These are phyloP conservation scores for Drosophila miranda DNA, from an alignment of 1,140 invertebrate genomes.

Conservation along the genomic window DNA sequence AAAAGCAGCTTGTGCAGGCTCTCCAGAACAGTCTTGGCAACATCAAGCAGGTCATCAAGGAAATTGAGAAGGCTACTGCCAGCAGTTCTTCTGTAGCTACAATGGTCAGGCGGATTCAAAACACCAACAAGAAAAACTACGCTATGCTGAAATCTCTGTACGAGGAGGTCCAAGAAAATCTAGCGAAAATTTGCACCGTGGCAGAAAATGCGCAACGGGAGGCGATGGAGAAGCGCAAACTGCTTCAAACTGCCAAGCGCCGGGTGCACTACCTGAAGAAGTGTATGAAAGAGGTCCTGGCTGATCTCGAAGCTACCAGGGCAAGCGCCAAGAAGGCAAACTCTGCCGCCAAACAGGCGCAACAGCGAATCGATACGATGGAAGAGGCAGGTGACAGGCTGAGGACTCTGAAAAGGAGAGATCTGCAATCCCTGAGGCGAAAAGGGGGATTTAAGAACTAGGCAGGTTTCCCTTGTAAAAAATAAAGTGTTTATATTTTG, in stretches of 20 bases:
- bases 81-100: background rate
- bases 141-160: constrained; percentile 7
- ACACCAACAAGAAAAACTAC: background rate
- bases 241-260: background rate
- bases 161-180: background rate
- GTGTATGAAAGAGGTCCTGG: constrained; percentile 2
- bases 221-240: constrained; percentile 4
- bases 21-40: constrained; percentile 12
- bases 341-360: constrained; percentile 35
- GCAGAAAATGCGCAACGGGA: background rate
- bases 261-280: constrained; percentile 11
- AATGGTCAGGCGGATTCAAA: background rate
- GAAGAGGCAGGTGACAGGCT: background rate
- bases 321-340: constrained; percentile 28
- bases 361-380: constrained; percentile 6
- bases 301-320: constrained; percentile 22
- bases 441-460: background rate
- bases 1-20: constrained; percentile 34
- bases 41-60: constrained; percentile 15
- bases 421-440: constrained; percentile 7
- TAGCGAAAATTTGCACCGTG: background rate
- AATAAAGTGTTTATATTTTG: constrained; percentile 29
- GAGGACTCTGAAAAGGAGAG: constrained; percentile 26
- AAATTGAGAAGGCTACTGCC: constrained; percentile 10
- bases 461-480: background rate